Evolutionary conservation across 2,888 invertebrate species (phyloP).

Genomic region (Chrysolina americana): DNA sequence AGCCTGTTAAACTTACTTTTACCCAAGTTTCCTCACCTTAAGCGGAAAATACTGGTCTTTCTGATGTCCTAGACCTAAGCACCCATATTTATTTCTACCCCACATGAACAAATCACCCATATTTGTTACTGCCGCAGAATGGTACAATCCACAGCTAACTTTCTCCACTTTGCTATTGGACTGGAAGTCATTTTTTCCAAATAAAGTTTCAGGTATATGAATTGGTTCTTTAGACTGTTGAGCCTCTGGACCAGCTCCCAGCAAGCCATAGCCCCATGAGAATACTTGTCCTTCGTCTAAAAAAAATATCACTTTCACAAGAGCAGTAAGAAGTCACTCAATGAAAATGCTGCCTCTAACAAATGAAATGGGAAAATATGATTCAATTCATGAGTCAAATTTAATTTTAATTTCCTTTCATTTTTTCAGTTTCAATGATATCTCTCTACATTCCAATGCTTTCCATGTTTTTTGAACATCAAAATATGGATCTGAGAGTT

Average conservation of each 20-base stretch:
- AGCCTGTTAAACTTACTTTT: too few species aligned
- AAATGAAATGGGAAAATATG: too few species aligned
- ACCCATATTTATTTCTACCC: slow-evolving; percentile 90
- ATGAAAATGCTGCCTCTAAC: too few species aligned
- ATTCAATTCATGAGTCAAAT: too few species aligned
- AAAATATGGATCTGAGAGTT: too few species aligned
- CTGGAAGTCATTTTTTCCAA: slow-evolving; percentile 89
- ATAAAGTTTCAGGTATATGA: slow-evolving; percentile 83
- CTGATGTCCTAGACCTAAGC: slow-evolving; percentile 85
- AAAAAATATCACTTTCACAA: slow-evolving; percentile 16
- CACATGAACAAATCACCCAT: slow-evolving; percentile 90
- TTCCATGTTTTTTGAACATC: too few species aligned
- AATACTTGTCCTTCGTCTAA: slow-evolving; percentile 87
- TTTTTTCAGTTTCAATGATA: too few species aligned
- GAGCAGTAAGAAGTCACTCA: too few species aligned
- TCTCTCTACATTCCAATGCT: too few species aligned
- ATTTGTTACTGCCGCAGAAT: slow-evolving; percentile 87
- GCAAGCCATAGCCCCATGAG: slow-evolving; percentile 94
- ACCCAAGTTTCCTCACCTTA: slow-evolving; percentile 73
- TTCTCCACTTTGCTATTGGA: slow-evolving; percentile 77
- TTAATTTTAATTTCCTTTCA: too few species aligned
- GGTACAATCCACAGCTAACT: slow-evolving; percentile 81
- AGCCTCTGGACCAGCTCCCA: slow-evolving; percentile 90
- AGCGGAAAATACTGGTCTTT: slow-evolving; percentile 92
- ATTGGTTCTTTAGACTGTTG: slow-evolving; percentile 78